Evolutionary conservation across 2,113 vertebrate genomes (phyloP).

Genomic region (Stegostoma tigrinum): DNA sequence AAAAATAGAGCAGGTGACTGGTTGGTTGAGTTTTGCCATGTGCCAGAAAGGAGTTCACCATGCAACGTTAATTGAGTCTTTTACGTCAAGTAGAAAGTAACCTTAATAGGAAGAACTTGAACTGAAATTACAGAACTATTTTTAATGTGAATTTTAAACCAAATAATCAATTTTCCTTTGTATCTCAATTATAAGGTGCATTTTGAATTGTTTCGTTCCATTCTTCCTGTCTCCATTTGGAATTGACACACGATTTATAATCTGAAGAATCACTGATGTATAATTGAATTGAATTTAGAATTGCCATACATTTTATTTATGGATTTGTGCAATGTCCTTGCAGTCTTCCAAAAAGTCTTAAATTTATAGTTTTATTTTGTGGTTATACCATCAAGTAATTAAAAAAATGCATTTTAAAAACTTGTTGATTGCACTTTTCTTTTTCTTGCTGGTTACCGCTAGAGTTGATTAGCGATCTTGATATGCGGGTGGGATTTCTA

Average conservation of each 20-base stretch:
- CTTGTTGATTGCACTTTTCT: background rate
- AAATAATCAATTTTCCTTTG: background rate
- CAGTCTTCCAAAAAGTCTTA: background rate
- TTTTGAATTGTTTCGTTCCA: background rate
- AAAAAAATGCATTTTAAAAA: background rate
- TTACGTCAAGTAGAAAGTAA: background rate
- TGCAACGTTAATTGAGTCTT: background rate
- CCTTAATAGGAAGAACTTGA: background rate
- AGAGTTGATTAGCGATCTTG: background rate
- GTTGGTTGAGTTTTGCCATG: background rate
- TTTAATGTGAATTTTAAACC: background rate
- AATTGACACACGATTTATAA: background rate
- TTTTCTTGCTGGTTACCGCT: background rate
- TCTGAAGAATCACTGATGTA: background rate
- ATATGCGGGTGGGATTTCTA: background rate
- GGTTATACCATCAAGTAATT: background rate
- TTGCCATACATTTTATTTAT: background rate
- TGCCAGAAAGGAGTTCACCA: background rate
- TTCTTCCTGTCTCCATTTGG: background rate
- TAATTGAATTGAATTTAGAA: background rate
- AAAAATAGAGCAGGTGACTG: background rate
- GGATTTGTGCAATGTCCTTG: background rate
- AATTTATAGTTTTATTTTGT: background rate
- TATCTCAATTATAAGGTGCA: background rate
- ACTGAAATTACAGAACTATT: background rate